These are phyloP conservation scores for Drosophila rubida DNA, from an alignment of 2,888 invertebrate species.

Conservation along the genomic window DNA sequence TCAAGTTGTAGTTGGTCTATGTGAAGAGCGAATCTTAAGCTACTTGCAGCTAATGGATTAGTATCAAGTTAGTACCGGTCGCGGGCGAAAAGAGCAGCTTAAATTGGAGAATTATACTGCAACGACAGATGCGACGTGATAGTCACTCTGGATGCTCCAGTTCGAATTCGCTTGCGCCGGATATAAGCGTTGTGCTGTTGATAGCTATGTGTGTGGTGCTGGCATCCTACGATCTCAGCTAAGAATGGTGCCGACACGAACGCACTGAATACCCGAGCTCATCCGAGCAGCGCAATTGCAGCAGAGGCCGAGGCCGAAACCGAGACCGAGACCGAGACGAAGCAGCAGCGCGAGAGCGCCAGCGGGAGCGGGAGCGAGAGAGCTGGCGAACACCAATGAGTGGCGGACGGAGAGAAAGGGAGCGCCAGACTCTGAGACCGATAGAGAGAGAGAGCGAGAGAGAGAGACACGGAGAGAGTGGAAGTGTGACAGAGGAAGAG, in stretches of 20 bases:
- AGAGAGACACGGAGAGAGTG: not conserved
- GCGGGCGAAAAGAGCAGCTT: constrained; percentile 6
- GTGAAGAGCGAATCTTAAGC: too few species aligned
- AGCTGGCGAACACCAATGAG: constrained; percentile 9
- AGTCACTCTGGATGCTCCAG: constrained; percentile 3
- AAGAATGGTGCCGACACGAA: constrained; percentile 17
- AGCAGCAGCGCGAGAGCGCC: not conserved
- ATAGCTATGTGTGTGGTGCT: constrained; percentile 3
- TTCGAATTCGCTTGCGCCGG: constrained; percentile 11
- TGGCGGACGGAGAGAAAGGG: constrained; percentile 7
- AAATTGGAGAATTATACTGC: constrained; percentile 2
- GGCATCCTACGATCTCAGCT: constrained; percentile 12
- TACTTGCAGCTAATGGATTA: not conserved
- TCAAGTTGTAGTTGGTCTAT: too few species aligned
- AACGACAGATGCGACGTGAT: constrained; percentile 1
- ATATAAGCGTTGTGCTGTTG: not conserved
- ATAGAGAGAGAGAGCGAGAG: not conserved
- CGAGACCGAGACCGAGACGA: not conserved
- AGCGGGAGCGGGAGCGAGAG: constrained; percentile 5
- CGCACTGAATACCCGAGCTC: constrained; percentile 10
- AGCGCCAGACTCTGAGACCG: constrained; percentile 5
- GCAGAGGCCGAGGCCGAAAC: constrained; percentile 8
- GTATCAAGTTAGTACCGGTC: constrained; percentile 2
- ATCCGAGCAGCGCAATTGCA: constrained; percentile 10
- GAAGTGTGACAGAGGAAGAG: constrained; percentile 14